phyloP scores from a whole-genome alignment of 1,140 invertebrate species.

The Tetranychus urticae region DNA sequence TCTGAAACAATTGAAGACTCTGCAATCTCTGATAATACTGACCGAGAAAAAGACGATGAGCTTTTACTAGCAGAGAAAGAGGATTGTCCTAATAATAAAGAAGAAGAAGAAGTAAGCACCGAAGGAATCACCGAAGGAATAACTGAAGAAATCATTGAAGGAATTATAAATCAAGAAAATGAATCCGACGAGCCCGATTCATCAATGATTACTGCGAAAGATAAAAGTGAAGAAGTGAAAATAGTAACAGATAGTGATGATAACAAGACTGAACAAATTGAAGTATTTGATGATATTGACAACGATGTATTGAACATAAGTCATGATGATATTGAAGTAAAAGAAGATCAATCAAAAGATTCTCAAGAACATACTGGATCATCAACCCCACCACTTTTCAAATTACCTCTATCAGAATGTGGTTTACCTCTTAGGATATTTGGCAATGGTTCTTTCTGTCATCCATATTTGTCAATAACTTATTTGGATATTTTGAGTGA shows the following conservation, averaged over 20 bases:
- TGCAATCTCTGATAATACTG: no score
- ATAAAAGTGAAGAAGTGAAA: background rate
- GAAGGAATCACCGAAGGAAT: no score
- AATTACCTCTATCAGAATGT: conserved; percentile 30
- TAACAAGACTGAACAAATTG: no score
- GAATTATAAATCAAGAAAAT: no score
- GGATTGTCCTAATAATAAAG: no score
- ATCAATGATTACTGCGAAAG: background rate
- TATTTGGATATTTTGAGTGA: conserved; percentile 79
- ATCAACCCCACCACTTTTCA: conserved; percentile 5
- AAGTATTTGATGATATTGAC: no score
- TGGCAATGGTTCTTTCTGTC: conserved; percentile 70
- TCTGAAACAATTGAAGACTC: no score
- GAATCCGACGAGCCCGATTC: no score
- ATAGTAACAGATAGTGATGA: background rate
- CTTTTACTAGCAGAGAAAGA: no score
- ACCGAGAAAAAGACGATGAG: no score
- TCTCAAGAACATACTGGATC: background rate
- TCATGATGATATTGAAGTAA: background rate
- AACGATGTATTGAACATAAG: background rate
- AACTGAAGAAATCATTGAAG: no score
- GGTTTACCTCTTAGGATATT: conserved; percentile 71
- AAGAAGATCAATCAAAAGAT: background rate
- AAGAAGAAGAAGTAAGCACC: no score
- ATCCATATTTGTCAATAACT: conserved; percentile 84